phyloP scores from a whole-genome alignment of 2,113 vertebrate genomes.

The Toxotes jaculatrix region DNA sequence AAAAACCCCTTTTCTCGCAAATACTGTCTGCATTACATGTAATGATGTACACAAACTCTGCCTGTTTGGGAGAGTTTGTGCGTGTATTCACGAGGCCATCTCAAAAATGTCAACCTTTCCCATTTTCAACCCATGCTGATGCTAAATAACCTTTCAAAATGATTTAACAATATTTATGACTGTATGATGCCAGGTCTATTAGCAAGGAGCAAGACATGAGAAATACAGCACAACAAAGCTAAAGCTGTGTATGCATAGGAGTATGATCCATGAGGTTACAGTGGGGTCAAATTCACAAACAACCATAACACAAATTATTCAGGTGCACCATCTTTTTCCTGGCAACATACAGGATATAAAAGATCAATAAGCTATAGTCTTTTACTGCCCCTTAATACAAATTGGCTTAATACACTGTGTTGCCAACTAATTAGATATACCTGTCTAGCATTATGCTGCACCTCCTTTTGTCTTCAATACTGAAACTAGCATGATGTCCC shows the following conservation, averaged over 20 bases:
- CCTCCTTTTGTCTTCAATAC: not conserved
- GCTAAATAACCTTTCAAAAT: conserved; percentile 66
- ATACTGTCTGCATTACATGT: conserved; percentile 62
- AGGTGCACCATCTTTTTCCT: not conserved
- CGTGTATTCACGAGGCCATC: conserved; percentile 42
- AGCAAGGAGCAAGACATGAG: not conserved
- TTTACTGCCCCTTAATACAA: not conserved
- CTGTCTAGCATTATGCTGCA: not conserved
- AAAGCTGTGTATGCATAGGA: not conserved
- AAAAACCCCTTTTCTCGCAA: conserved; percentile 50
- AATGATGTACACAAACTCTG: conserved; percentile 61
- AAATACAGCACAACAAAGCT: conserved; percentile 3
- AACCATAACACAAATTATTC: not conserved
- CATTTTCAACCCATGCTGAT: conserved; percentile 33
- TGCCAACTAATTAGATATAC: not conserved
- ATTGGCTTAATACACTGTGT: not conserved
- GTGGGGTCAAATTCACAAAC: not conserved
- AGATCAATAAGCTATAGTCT: not conserved
- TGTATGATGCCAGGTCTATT: not conserved
- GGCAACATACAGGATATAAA: not conserved
- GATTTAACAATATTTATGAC: conserved; percentile 47
- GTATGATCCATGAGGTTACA: not conserved
- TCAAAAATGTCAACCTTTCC: conserved; percentile 60
- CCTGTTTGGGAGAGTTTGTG: conserved; percentile 32
- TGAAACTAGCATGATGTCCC: not conserved